Evolutionary conservation across 2,113 vertebrate species (phyloP), one percentile per base, ranked within the genome.

Genomic region (Toxotes jaculatrix): DNA sequence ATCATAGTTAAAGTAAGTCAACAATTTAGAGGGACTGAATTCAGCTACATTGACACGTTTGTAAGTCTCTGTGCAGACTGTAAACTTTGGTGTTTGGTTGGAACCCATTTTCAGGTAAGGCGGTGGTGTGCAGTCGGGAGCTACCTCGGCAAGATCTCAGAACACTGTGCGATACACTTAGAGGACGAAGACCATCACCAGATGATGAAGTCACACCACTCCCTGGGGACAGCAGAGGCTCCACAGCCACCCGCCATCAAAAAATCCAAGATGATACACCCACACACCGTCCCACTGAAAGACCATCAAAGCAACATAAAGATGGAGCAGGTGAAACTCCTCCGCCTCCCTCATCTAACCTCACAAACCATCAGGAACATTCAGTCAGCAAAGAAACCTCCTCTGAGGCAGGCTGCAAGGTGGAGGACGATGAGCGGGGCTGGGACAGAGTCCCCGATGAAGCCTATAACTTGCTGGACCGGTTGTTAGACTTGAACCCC

Each of bases 391-490:
- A 40, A 43, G 38, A 74, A 34, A 59, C 31, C 10, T 21, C 43
- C 57, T 77, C 49, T 36, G 12, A 9, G 19, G n/a, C 3, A 38
- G 51, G 27, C 65, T 31, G 62, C 34, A 61, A 55, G 85, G 83
- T 40, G 21, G 21, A 77, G 63, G n/a, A 85, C 8, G 93, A 91
- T 34, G 55, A 83, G 63, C 88, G 89, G 78, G 97, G 97, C 55
- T 99, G 98, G 98, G 95, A 95, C 87, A 82, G 76, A 2, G 97
- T 98, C 69, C 96, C 98, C 2, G 94, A 98, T 73, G 95, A 96
- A 71, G 96, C 97, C 14, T 99, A 98, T 16, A 92, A 98, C 79
- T 95, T 99, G n/a, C 95, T 99, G 66, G 97, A 99, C 92, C 96
- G 91, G 86, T 95, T 99, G 56, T 91, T 99, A 59, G 98, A 99